Evolutionary conservation across 2,113 vertebrate genomes (phyloP), one percentile per base, ranked within the genome.

Genomic region (Rhagologus leucostigma): DNA sequence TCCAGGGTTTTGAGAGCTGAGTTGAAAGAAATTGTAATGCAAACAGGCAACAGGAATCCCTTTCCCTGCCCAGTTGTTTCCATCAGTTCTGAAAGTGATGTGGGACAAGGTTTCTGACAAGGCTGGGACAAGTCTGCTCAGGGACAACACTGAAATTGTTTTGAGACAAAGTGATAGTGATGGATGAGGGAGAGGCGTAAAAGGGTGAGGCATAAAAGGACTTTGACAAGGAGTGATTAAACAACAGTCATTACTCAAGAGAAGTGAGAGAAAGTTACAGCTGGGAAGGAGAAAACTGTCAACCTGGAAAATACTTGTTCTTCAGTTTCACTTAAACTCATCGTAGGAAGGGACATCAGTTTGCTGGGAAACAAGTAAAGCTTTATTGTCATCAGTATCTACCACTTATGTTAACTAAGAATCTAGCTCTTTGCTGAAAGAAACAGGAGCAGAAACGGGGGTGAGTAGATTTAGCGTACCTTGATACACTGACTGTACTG

Each of bases 211-310:
- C 71, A 81, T 46, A 52, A 78, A 78, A 71, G 60, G 52, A 93
- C 87, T 94, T 94, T 87, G 77, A 59, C 60, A 87, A 87, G 44
- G 24, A 22, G 27, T 47, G 83, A 91, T 84, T 93, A 87, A 89
- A 81, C 26, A 84, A n/a, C 21, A 80, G 55, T 24, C 15, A 59
- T 62, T 86, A 52, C 52, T 93, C 64, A 93, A 77, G 16, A 78
- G 41, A 79, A 84, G 23, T 37, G 42, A 78, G 68, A 89, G 47
- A 92, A 86, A 85, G 65, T 78, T 70, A 47, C 5, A 77, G 55
- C 23, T 74, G 74, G 55, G 68, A 63, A 93, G 50, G 42, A 86
- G 33, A 73, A 93, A 84, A 52, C 39, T 73, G 59, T 73, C 46
- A 90, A 46, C 10, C 7, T 84, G 79, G 57, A 60, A 84, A 80